Evolutionary conservation across 2,797 vertebrate species (phyloP), one percentile per base, ranked within the genome.

Genomic region (Sebastes paucispinis): DNA sequence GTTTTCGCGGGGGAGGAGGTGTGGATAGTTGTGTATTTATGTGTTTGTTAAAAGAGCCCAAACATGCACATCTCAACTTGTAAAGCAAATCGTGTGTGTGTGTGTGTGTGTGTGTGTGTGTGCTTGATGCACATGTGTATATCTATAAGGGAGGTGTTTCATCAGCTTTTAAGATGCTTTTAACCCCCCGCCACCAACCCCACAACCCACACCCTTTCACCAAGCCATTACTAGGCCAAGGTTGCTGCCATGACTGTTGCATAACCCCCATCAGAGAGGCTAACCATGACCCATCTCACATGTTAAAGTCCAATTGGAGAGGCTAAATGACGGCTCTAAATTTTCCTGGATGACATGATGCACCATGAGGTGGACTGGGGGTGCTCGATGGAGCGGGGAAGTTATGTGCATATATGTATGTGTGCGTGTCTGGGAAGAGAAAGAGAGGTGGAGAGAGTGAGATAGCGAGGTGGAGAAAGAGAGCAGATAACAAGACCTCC

Each of bases 231-330:
- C 75, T 27, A 71, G 86, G 86, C 80, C 91, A 93, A 87, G 93
- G 93, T 92, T 82, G 70, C 27, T 79, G 75, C 90, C 90, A 82
- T 94, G 93, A 94, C 94, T 93, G 91, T 87, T 93, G 85, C 84
- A 83, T 93, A 84, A 93, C 92, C 93, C 87, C 91, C 89, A 90
- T 93, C 83, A 86, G 71, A 87, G 78, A 73, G 76, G 67, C 75
- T 89, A 79, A 75, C 90, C 91, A 55, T 90, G 89, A 90, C 90
- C 93, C 87, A 74, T 90, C 90, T 85, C 24, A 24, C 82, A 85
- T 83, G 84, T 90, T 93, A 92, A 88, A 89, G 87, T 89, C 89
- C 90, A 81, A 88, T 88, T 79, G 79, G 55, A 69, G 86, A 81
- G 68, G 72, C 77, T 86, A 89, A 92, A 93, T 77, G 90, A 84